phyloP scores from a whole-genome alignment of 2,797 vertebrate genomes.

The Acanthornis magna region DNA sequence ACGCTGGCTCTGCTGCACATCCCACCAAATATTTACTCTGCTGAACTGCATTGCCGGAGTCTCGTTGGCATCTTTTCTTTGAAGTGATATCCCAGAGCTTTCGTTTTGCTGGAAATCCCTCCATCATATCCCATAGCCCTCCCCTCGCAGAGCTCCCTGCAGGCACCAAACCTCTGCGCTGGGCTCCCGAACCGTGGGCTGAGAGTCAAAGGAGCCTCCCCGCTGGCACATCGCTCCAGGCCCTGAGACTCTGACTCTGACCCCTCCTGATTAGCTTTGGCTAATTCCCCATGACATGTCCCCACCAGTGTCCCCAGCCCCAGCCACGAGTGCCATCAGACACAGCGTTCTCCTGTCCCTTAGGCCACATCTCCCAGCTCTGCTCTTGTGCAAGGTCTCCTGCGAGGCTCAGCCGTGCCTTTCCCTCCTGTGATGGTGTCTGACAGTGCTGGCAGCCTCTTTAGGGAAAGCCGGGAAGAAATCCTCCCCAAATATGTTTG shows the following conservation, averaged over 20 bases:
- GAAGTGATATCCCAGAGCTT: conserved; percentile 38
- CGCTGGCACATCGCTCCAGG: neutral
- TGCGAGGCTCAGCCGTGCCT: conserved; percentile 18
- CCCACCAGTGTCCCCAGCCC: neutral
- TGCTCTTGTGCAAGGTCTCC: neutral
- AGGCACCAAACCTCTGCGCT: neutral
- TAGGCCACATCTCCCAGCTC: neutral
- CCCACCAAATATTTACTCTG: neutral
- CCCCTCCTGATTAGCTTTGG: neutral
- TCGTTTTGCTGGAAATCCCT: conserved; percentile 28
- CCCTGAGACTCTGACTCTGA: neutral
- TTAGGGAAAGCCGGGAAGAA: neutral
- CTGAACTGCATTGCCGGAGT: neutral
- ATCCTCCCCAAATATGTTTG: neutral
- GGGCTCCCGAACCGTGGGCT: neutral
- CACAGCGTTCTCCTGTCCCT: neutral
- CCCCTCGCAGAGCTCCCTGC: neutral
- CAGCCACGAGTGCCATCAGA: neutral
- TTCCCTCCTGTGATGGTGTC: neutral
- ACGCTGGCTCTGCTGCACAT: neutral
- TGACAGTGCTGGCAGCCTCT: neutral
- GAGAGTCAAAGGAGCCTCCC: conserved; percentile 4
- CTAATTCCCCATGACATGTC: neutral
- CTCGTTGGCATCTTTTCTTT: conserved; percentile 6
- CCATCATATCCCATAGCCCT: neutral